phyloP scores from a whole-genome alignment of 1,140 invertebrate species.

The Gryllus bimaculatus region DNA sequence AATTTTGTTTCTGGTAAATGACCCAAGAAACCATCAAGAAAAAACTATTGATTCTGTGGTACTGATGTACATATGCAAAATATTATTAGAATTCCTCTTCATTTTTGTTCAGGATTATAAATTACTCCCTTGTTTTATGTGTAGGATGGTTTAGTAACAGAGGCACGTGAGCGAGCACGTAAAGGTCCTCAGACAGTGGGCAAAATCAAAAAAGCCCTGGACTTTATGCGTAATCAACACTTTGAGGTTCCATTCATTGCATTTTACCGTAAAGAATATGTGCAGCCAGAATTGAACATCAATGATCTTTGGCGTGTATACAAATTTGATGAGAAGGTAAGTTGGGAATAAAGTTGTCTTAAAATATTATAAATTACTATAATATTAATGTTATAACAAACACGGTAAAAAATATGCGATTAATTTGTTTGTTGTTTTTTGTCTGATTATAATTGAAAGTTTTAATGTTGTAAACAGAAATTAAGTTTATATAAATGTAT shows the following conservation, averaged over 20 bases:
- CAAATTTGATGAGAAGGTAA: slow-evolving; percentile 83
- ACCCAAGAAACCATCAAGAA: background rate
- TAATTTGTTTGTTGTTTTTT: background rate
- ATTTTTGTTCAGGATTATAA: background rate
- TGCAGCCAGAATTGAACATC: slow-evolving; percentile 86
- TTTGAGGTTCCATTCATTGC: slow-evolving; percentile 97
- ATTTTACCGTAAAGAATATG: slow-evolving; percentile 97
- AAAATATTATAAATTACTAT: background rate
- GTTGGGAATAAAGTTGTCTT: slow-evolving; percentile 13
- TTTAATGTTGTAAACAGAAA: no score
- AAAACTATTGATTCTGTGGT: background rate
- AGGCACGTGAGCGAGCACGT: slow-evolving; percentile 43
- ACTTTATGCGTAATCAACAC: slow-evolving; percentile 92
- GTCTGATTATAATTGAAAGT: background rate
- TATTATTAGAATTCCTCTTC: background rate
- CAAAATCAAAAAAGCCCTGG: slow-evolving; percentile 89
- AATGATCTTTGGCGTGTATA: slow-evolving; percentile 97
- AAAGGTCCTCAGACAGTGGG: slow-evolving; percentile 57
- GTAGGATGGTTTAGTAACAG: slow-evolving; percentile 25
- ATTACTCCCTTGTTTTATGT: background rate
- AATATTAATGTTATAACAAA: slow-evolving; percentile 10
- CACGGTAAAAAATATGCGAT: background rate
- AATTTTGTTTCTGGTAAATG: background rate
- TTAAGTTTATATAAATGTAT: no score
- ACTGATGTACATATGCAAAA: background rate